Percentiles rank a stretch among this genome's conserved stretches.
Conservation (phyloP, 2,797 vertebrate genomes). For the Bradypus variegatus region DNA sequence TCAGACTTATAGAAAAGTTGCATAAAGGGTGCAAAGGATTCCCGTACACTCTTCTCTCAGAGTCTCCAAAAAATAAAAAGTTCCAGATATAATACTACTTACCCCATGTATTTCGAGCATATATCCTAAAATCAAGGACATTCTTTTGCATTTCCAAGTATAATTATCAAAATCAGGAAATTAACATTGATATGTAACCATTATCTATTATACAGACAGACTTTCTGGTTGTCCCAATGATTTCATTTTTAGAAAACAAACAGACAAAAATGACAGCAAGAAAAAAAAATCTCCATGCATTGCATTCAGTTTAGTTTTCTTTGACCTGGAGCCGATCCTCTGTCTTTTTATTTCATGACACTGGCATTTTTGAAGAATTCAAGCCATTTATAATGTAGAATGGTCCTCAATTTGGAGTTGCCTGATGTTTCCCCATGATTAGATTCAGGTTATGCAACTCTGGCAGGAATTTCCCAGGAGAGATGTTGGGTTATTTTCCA, state of each 20-base stretch:
- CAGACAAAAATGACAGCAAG: background rate
- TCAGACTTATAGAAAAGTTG: background rate
- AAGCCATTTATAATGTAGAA: background rate
- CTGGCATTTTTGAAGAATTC: background rate
- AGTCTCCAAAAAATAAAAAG: slow-evolving; percentile 28
- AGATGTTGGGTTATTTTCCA: background rate
- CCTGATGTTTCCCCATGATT: background rate
- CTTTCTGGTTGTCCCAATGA: background rate
- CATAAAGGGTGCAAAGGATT: background rate
- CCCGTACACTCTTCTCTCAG: background rate
- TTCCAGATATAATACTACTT: background rate
- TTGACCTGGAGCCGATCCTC: background rate
- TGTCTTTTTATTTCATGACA: background rate
- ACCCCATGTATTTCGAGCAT: background rate
- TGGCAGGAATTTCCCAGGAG: background rate
- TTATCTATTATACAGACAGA: background rate
- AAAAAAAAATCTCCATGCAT: background rate
- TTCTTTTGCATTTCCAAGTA: background rate
- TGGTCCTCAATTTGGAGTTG: background rate
- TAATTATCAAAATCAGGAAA: background rate
- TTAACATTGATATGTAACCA: background rate
- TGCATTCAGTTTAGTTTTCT: background rate
- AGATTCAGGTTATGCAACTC: background rate
- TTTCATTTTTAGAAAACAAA: background rate
- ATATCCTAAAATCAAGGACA: background rate